These are phyloP conservation scores for Eupithecia tripunctaria DNA, from an alignment of 2,888 invertebrate genomes.

Conservation along the genomic window DNA sequence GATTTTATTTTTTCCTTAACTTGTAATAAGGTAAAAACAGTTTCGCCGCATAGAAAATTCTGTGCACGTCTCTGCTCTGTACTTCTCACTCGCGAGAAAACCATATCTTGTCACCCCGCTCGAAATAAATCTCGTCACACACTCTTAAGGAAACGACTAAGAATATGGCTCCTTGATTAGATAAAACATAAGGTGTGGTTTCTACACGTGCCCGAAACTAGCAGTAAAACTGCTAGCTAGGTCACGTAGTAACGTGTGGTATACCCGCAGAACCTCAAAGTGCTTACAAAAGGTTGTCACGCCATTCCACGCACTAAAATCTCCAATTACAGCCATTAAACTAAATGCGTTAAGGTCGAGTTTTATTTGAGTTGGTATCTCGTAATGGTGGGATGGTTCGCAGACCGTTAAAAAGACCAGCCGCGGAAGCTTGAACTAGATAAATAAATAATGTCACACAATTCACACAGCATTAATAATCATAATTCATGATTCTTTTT, in stretches of 20 bases:
- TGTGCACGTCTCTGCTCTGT: too few relatives aligned
- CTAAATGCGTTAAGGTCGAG: constrained; percentile 26
- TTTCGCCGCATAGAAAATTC: too few relatives aligned
- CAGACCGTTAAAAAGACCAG: not conserved
- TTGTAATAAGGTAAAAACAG: too few relatives aligned
- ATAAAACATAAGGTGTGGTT: not conserved
- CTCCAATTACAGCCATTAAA: constrained; percentile 33
- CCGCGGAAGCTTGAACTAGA: not conserved
- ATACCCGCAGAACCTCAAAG: constrained; percentile 18
- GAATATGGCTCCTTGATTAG: not conserved
- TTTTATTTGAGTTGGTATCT: constrained; percentile 32
- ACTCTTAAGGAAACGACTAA: too few relatives aligned
- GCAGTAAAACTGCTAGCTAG: not conserved
- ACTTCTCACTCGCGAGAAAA: too few relatives aligned
- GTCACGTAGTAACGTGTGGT: constrained; percentile 5
- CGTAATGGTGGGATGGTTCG: constrained; percentile 26
- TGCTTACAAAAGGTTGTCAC: constrained; percentile 23
- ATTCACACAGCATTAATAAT: too few relatives aligned
- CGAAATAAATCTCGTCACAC: too few relatives aligned
- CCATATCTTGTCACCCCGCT: too few relatives aligned
- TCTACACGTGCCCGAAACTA: not conserved
- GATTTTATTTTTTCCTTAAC: too few relatives aligned
- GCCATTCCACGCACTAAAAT: constrained; percentile 17
- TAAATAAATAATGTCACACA: too few relatives aligned
- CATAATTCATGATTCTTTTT: too few relatives aligned